Base-by-base conservation (phyloP, 2,888 invertebrate genomes). In the Pantelozetes paolii region DNA sequence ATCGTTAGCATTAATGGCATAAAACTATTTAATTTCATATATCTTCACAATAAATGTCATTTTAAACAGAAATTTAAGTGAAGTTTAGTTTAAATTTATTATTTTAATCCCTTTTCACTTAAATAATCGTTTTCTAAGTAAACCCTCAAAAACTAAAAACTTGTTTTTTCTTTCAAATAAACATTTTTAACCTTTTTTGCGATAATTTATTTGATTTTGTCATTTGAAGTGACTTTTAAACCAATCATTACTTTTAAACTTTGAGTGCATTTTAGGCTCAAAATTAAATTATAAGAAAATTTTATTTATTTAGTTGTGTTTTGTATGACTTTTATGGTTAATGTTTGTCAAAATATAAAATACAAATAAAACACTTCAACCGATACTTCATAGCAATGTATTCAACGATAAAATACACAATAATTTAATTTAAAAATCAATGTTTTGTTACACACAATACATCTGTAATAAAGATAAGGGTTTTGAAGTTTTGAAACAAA, bases 1-100 rank as follows among this genome's bases (percentile, higher is more conserved):
- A 57, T 57, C 23, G 28, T 30, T 23, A 28, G 11, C 30, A 57
- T 57, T 57, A 57, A 57, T 57, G 28, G 57, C 30, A 57, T 57
- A 57, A 57, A 57, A 28, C 13, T 13, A 54, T 23, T 23, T 54
- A 54, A 54, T 26, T 57, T 11, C 3, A 54, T 13, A 26, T 23
- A 2, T 11, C 15, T 54, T 26, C 15, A 26, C 9, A 57, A 57
- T 57, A 28, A 57, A 57, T 57, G 57, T 15, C 57, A 30, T 57
- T 30, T 50, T 50, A 2, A 1, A 26, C 54, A 13, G 30, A 30
- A 26, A 54, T 23, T 1, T 2, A 26, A 23, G 20, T 48, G n/a
- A 20, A 26, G 30, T 30, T 54, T 26, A 1, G 1, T 28, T 28
- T 1, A 57, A 57, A 57, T 57, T 57, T 57, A 57, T 57, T 57